Base-by-base conservation (phyloP, 92 coral and sea anemone genomes). In the Heliopora coerulea region DNA sequence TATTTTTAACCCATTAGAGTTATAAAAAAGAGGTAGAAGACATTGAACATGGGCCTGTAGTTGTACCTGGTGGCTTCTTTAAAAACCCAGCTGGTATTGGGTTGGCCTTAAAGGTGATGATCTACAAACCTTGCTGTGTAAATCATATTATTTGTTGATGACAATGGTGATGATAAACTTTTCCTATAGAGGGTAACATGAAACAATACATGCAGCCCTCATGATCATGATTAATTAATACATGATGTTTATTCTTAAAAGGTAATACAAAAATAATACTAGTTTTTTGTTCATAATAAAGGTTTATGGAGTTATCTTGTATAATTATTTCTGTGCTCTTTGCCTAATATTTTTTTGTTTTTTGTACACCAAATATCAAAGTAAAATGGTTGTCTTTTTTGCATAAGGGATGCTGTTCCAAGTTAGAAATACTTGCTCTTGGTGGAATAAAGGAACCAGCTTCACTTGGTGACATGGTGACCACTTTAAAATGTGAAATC, bases 61-160 rank as follows among this genome's bases (percentile, higher is more conserved):
- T 86, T 49, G 87, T 93, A 74, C 98, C 96, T 12, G 98, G 95
- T 78, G 98, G 98, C 35, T 93, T 93, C 65, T 91, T 80, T 85
- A 88, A 79, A 80, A 88, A 93, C 79, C 91, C 93, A 56, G 83
- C 86, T 70, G 98, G 93, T 48, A 84, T 90, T 37, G 96, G 88
- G 77, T 78, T 93, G 69, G 96, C 98, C 75, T 87, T 93, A 23
- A 87, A 88, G 91, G 98, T 83, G 56, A 50, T 50, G 58, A 17
- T 37, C 12, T 5, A 37, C 6, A 37, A 12, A 12, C 42, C 42
- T 37, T 5, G 42, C 6, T 4, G 12, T 37, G 42, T 5, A 37
- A 12, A 5, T 37, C 12, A 37, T 12, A 37, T 5, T 37, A 37
- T 5, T 37, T 37, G 5, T 37, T 37, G 42, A 4, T 37, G 12